phyloP scores from a whole-genome alignment of 2,113 vertebrate species.

The Neolamprologus longior region DNA sequence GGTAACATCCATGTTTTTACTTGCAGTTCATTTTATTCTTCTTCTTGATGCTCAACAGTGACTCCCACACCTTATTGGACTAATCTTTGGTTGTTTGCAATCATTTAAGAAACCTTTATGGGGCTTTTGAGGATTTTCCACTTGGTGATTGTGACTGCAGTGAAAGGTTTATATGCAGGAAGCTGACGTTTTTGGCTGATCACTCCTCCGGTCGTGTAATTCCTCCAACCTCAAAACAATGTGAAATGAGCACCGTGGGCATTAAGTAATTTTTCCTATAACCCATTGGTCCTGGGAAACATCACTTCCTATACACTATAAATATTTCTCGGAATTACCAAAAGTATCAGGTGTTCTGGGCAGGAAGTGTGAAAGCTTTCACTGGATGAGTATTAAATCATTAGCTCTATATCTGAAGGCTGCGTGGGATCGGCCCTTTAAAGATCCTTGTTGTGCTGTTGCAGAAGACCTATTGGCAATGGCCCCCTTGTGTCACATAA shows the following conservation, averaged over 20 bases:
- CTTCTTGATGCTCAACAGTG: accelerated
- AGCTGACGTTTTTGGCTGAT: background rate
- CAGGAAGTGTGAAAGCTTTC: background rate
- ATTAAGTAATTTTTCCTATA: background rate
- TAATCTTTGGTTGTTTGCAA: accelerated
- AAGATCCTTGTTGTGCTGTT: background rate
- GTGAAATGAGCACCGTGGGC: background rate
- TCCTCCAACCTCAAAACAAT: background rate
- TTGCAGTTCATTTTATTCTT: accelerated
- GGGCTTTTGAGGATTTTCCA: background rate
- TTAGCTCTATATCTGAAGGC: background rate
- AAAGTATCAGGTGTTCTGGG: background rate
- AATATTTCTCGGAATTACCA: background rate
- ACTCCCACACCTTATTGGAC: accelerated
- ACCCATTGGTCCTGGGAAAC: background rate
- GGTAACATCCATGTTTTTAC: background rate
- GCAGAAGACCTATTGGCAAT: background rate
- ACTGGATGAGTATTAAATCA: background rate
- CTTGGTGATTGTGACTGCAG: background rate
- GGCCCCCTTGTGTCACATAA: conserved; percentile 19
- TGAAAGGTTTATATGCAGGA: background rate
- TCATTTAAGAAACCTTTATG: background rate
- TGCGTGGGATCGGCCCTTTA: background rate
- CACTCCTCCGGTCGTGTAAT: accelerated
- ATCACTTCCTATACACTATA: background rate